phyloP scores from a whole-genome alignment of 2,113 vertebrate genomes.

The Pampusana beccarii region DNA sequence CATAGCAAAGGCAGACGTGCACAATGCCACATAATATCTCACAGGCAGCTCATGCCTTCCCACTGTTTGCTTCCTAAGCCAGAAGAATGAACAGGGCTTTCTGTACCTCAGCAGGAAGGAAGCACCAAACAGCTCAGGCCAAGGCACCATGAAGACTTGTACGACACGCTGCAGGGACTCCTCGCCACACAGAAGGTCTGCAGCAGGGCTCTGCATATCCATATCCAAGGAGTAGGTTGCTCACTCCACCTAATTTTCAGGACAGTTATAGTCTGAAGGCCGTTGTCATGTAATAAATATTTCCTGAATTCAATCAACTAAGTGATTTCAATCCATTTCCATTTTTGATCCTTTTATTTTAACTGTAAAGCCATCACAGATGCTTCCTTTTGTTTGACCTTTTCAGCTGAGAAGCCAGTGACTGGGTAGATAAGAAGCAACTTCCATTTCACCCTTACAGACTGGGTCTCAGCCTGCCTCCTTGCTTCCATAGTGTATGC shows the following conservation, averaged over 20 bases:
- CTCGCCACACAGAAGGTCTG: neutral
- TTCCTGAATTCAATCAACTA: neutral
- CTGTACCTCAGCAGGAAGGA: neutral
- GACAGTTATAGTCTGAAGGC: neutral
- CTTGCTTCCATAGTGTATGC: neutral
- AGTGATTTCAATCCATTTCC: neutral
- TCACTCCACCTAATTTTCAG: neutral
- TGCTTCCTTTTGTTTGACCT: neutral
- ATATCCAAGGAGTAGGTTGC: neutral
- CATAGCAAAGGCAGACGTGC: neutral
- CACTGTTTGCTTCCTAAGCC: rapidly evolving
- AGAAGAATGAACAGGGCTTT: neutral
- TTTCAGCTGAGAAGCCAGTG: neutral
- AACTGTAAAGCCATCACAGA: neutral
- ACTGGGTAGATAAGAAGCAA: neutral
- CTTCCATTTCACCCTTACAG: neutral
- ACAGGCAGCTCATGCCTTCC: neutral
- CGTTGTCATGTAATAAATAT: neutral
- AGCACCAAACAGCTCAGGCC: neutral
- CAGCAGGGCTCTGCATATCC: neutral
- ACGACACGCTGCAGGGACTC: neutral
- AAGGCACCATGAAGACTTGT: neutral
- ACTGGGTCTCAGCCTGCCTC: neutral
- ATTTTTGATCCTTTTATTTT: neutral
- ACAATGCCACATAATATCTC: rapidly evolving